Percentiles rank a stretch among this genome's conserved stretches.
Evolutionary conservation across 1,140 invertebrate genomes (phyloP).

Genomic region (Melitaea cinxia): DNA sequence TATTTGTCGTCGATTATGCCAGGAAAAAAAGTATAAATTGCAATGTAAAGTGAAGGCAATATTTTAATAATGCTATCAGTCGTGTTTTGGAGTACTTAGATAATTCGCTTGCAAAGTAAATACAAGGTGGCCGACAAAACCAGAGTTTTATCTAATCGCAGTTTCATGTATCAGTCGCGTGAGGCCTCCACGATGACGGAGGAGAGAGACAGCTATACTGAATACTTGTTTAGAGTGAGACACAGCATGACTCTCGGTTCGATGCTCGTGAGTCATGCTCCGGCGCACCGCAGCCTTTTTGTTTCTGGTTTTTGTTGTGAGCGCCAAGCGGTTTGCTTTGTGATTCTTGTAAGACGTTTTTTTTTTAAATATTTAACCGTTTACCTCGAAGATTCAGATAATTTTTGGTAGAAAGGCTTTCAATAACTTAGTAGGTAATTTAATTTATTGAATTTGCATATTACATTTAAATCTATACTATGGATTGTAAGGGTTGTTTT

Average conservation of each 20-base stretch:
- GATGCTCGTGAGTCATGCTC: slow-evolving; percentile 65
- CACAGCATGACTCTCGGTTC: slow-evolving; percentile 45
- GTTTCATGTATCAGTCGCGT: slow-evolving; percentile 25
- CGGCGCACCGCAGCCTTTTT: slow-evolving; percentile 51
- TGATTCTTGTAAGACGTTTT: slow-evolving; percentile 13
- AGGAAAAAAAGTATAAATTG: background rate
- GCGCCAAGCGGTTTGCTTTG: slow-evolving; percentile 34
- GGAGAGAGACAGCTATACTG: slow-evolving; percentile 33
- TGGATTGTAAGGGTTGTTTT: no score
- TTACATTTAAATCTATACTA: no score
- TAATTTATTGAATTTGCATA: no score
- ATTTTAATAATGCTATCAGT: background rate
- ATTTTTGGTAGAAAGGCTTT: background rate
- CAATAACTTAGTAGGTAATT: no score
- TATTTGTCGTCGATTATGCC: no score
- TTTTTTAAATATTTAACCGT: slow-evolving; percentile 6
- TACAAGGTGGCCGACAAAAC: slow-evolving; percentile 29
- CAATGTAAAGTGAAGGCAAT: background rate
- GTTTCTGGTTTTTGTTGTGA: slow-evolving; percentile 36
- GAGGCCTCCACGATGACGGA: slow-evolving; percentile 30
- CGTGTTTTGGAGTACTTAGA: slow-evolving; percentile 4
- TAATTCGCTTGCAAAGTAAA: slow-evolving; percentile 26
- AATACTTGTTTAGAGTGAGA: slow-evolving; percentile 58
- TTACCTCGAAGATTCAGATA: background rate
- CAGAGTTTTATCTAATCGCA: slow-evolving; percentile 34